Evolutionary conservation across 2,113 vertebrate genomes (phyloP).

Genomic region (Muntiacus reevesi): DNA sequence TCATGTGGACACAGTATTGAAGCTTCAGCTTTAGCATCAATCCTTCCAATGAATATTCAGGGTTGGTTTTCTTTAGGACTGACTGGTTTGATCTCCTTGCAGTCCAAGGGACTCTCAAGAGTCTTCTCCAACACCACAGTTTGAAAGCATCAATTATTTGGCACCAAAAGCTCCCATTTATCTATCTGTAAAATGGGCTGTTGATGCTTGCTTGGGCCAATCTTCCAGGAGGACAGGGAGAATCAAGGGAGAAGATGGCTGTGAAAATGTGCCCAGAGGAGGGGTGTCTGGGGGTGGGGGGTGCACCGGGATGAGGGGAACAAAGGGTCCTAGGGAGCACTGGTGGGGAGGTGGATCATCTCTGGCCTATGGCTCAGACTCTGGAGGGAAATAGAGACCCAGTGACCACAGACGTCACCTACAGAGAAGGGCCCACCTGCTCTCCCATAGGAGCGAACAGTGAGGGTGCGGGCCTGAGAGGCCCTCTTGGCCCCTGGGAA

Average conservation of each 20-base stretch:
- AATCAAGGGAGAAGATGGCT: neutral
- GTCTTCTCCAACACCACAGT: neutral
- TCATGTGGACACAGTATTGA: neutral
- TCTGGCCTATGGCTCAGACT: no score
- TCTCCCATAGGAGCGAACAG: neutral
- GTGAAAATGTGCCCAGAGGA: neutral
- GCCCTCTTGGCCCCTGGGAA: neutral
- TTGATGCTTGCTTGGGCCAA: neutral
- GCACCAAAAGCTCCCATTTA: neutral
- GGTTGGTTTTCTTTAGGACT: neutral
- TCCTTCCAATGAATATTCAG: neutral
- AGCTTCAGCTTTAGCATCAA: neutral
- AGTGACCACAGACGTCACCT: neutral
- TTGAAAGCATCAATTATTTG: neutral
- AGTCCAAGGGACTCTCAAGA: neutral
- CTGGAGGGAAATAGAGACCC: neutral
- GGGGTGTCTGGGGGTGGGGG: no score
- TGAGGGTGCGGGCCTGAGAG: neutral
- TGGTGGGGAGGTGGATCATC: neutral
- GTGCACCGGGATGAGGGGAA: accelerated
- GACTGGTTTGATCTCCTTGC: neutral
- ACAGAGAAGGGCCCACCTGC: neutral
- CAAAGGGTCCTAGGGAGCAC: no score
- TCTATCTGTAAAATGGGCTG: neutral
- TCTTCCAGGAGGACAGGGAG: neutral